Evolutionary conservation across 2,888 invertebrate genomes (phyloP).

Genomic region (Melanostoma mellinum): DNA sequence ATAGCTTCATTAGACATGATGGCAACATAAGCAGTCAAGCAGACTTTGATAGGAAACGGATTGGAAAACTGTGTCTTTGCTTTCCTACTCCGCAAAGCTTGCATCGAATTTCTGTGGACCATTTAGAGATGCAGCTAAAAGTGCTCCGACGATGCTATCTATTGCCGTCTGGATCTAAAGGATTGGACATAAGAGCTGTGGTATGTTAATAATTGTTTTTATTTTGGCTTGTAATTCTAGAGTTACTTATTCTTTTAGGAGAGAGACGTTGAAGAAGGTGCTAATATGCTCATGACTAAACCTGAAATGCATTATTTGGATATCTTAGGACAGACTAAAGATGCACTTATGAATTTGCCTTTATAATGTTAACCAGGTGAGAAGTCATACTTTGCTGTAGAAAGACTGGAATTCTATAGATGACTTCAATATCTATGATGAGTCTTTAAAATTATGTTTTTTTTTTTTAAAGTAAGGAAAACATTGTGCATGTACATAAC

Average conservation of each 20-base stretch:
- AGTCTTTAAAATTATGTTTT: no score
- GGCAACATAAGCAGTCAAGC: constrained; percentile 95
- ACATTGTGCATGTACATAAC: no score
- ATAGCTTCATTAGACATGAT: constrained; percentile 97
- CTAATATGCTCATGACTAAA: constrained; percentile 98
- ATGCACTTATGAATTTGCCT: constrained; percentile 92
- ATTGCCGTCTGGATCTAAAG: constrained; percentile 92
- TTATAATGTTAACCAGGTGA: constrained; percentile 95
- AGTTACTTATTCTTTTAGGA: constrained; percentile 81
- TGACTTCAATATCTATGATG: no score
- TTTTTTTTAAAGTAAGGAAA: no score
- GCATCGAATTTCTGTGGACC: constrained; percentile 98
- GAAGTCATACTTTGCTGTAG: no score
- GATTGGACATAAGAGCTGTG: constrained; percentile 92
- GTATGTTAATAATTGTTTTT: constrained; percentile 82
- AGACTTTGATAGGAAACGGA: constrained; percentile 85
- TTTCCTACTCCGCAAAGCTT: constrained; percentile 98
- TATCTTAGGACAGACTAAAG: constrained; percentile 92
- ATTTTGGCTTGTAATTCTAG: no score
- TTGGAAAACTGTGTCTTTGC: constrained; percentile 90
- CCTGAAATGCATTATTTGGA: constrained; percentile 97
- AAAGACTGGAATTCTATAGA: no score
- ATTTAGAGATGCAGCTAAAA: constrained; percentile 97
- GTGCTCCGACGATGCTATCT: constrained; percentile 96
- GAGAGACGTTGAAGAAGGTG: constrained; percentile 96